These are phyloP conservation scores for Platycheirus rosarum DNA, from an alignment of 2,888 invertebrate genomes.

Conservation along the genomic window DNA sequence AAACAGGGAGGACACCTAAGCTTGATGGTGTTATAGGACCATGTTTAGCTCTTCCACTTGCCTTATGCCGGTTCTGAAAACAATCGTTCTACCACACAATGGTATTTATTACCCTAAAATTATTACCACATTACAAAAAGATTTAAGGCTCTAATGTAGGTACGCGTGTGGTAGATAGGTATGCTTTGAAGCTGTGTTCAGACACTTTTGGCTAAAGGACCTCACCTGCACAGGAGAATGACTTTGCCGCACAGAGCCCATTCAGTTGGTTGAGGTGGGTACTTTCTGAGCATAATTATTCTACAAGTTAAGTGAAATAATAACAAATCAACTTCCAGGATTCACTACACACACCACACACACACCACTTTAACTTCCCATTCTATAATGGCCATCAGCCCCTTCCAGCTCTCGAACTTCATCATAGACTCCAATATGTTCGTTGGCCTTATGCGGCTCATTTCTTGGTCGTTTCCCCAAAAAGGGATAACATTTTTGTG, in stretches of 20 bases:
- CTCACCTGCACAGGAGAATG: conserved; percentile 40
- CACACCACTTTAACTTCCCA: conserved; percentile 54
- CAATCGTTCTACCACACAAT: conserved; percentile 67
- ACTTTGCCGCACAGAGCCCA: conserved; percentile 59
- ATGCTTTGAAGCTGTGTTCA: conserved; percentile 1
- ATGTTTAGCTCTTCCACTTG: conserved; percentile 22
- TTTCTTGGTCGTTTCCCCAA: conserved; percentile 16
- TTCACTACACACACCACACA: conserved; percentile 33
- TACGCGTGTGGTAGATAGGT: conserved; percentile 30
- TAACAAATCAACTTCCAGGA: conserved; percentile 74
- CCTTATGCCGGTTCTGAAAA: conserved; percentile 41
- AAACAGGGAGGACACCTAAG: not conserved
- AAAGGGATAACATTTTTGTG: conserved; percentile 48
- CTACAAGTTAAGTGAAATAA: conserved; percentile 74
- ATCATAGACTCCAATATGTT: not conserved
- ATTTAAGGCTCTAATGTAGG: conserved; percentile 57
- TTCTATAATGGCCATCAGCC: conserved; percentile 61
- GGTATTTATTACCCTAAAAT: conserved; percentile 74
- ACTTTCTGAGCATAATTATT: conserved; percentile 67
- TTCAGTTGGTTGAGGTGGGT: conserved; percentile 57
- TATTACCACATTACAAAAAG: conserved; percentile 74
- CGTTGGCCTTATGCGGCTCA: not conserved
- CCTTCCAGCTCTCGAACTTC: not conserved
- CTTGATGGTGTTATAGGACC: not conserved
- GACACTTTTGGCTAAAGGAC: conserved; percentile 45